Percentiles rank a stretch among this genome's conserved stretches.
Conservation (phyloP, 2,113 vertebrate species). For the Stomatorhinus ivindoensis region DNA sequence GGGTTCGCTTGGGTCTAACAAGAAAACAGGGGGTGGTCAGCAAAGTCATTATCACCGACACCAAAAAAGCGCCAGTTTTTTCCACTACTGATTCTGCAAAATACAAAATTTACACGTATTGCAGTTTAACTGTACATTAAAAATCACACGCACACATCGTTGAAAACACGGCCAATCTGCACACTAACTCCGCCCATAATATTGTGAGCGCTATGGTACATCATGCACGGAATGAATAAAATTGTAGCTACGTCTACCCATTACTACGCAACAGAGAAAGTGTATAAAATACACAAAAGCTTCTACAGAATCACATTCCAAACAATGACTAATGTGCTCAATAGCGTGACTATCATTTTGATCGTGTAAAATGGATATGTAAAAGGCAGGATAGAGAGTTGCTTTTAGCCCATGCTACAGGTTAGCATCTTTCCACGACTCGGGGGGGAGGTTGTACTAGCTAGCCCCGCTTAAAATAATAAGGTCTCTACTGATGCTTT, state of each 20-base stretch:
- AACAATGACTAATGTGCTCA: not conserved
- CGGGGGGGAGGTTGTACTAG: not conserved
- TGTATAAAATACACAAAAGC: not conserved
- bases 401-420: not conserved
- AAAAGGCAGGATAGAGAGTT: not conserved
- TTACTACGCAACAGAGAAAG: not conserved
- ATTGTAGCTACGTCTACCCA: not conserved
- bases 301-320: not conserved
- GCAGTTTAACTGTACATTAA: not conserved
- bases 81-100: not conserved
- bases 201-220: not conserved
- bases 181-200: not conserved
- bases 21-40: not conserved
- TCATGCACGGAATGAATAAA: not conserved
- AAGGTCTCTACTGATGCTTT: not conserved
- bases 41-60: not conserved
- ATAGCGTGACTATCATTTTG: not conserved
- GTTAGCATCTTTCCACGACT: not conserved
- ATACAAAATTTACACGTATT: not conserved
- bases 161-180: not conserved
- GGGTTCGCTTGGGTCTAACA: constrained; percentile 87
- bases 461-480: not conserved
- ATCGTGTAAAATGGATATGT: not conserved
- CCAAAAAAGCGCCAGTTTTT: not conserved
- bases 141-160: not conserved